Evolutionary conservation across 2,888 invertebrate genomes (phyloP).

Genomic region (Euclidia mi): DNA sequence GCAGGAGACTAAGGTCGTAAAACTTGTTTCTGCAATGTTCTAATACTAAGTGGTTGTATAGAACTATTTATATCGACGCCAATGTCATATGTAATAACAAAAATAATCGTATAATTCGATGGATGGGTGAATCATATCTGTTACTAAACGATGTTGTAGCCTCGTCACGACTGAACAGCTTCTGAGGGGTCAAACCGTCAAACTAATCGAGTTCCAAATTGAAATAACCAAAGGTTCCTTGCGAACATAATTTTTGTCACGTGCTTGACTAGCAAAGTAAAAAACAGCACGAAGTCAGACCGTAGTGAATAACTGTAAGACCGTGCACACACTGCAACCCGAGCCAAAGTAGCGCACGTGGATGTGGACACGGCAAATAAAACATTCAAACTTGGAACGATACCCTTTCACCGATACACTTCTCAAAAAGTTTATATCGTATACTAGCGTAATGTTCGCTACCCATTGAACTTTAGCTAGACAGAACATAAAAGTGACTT

Average conservation of each 20-base stretch:
- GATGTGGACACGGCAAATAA: conserved; percentile 64
- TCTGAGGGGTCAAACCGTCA: too few relatives aligned
- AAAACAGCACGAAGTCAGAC: conserved; percentile 36
- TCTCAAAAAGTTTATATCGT: conserved; percentile 35
- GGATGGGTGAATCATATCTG: too few relatives aligned
- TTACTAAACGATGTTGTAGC: too few relatives aligned
- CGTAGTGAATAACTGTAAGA: conserved; percentile 41
- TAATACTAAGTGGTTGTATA: too few relatives aligned
- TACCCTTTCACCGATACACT: conserved; percentile 41
- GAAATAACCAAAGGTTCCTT: neutral
- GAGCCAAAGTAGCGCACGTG: conserved; percentile 67
- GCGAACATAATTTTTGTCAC: conserved; percentile 2
- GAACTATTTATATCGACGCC: too few relatives aligned
- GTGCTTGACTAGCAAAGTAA: neutral
- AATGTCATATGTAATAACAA: too few relatives aligned
- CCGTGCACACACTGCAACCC: conserved; percentile 51
- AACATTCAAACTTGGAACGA: conserved; percentile 71
- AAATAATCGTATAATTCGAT: too few relatives aligned
- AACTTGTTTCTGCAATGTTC: too few relatives aligned
- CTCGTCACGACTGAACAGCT: too few relatives aligned
- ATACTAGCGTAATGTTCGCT: conserved; percentile 13
- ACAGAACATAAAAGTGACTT: neutral
- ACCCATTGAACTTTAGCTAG: conserved; percentile 23
- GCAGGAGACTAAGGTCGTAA: too few relatives aligned
- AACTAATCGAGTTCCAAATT: neutral